Base-by-base conservation (phyloP, 2,113 vertebrate species). In the Macquaria australasica region DNA sequence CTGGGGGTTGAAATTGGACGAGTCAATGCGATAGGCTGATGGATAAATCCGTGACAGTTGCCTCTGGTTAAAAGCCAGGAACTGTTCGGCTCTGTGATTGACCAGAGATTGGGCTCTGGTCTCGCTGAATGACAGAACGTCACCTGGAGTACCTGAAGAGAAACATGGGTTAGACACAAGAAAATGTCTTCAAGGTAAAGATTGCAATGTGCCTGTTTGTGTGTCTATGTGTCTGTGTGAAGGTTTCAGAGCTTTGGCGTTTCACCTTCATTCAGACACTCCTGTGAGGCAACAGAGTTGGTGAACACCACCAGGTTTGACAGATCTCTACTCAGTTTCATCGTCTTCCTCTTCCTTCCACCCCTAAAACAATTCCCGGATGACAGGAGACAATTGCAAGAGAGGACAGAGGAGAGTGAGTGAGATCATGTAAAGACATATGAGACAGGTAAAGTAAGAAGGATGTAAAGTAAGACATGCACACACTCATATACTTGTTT, bases 1-100 rank as follows among this genome's bases (percentile, higher is more conserved):
- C 85, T 99, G 94, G 0, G 98, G 98, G 93, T 99, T 99, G 92
- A 99, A 99, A 91, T 99, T 99, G 89, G 98, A 99, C 63, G 98
- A 99, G 94, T 99, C 98, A 0, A 99, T 99, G 45, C 98, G 96
- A 77, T 99, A 99, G 74, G 98, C 98, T 0, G 98, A 99, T 2
- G 98, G 98, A 78, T 99, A 99, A 91, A 99, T 97, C 84, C 98
- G 95, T 2, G 97, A 98, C 78, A 99, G 97, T 90, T 99, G 98
- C 55, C 95, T 97, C 93, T 99, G 98, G 95, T 99, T 99, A 78
- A 99, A 99, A 41, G 92, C 88, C 94, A 99, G 96, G 77, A 99
- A 97, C 91, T 97, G 97, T 69, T 99, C 98, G 0, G 97, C 92
- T 88, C 96, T 97, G 93, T 99, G 98, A 90, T 99, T 97, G 79